Conservation (phyloP, 2,888 invertebrate genomes). For the Callinectes sapidus region DNA sequence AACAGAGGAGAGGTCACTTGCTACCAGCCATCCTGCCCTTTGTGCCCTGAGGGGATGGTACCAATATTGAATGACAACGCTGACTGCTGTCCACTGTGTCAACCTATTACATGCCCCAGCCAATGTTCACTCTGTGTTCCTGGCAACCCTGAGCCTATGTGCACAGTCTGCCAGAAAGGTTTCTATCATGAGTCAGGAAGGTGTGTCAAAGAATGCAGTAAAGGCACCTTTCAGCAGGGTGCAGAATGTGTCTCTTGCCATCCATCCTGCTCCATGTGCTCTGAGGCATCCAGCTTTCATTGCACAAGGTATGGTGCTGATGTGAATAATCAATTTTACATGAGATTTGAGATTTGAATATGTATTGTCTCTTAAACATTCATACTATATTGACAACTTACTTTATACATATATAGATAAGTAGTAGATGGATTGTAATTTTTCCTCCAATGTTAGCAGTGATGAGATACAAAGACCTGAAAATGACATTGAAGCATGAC, state of each 20-base stretch:
- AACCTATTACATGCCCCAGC: conserved; percentile 56
- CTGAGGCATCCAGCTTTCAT: conserved; percentile 64
- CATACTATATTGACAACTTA: neutral
- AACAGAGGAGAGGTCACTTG: conserved; percentile 62
- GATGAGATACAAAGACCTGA: too few relatives aligned
- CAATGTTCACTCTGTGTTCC: conserved; percentile 60
- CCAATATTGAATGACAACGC: conserved; percentile 23
- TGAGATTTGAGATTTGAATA: neutral
- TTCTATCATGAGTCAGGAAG: conserved; percentile 56
- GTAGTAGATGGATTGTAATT: too few relatives aligned
- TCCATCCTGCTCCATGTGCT: conserved; percentile 60
- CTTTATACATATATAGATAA: too few relatives aligned
- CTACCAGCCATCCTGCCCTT: conserved; percentile 65
- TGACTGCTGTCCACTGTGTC: conserved; percentile 69
- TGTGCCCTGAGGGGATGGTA: conserved; percentile 63
- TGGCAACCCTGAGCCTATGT: conserved; percentile 30
- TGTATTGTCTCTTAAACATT: neutral
- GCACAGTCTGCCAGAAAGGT: conserved; percentile 56
- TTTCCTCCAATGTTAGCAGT: too few relatives aligned
- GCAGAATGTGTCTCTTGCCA: conserved; percentile 61
- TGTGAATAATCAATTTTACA: neutral
- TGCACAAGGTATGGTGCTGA: conserved; percentile 64
- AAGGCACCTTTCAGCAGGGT: conserved; percentile 52
- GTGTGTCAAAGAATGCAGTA: conserved; percentile 57
- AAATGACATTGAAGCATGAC: too few relatives aligned